Base-by-base conservation (phyloP, 2,888 invertebrate genomes). In the Phytoseiulus persimilis region DNA sequence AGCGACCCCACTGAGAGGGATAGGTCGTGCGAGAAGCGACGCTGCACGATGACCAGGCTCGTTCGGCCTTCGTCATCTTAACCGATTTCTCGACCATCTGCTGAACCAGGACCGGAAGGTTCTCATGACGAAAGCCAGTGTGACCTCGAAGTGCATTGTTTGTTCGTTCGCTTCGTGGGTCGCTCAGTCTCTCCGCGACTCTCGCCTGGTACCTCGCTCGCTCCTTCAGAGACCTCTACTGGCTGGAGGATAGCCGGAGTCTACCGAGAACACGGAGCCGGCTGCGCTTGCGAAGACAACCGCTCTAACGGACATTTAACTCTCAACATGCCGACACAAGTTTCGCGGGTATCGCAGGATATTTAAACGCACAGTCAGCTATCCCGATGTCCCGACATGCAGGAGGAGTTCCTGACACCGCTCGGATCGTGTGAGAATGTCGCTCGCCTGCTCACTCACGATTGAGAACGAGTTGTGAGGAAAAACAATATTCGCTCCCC, bases 21-120 rank as follows among this genome's bases (percentile, higher is more conserved):
- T 65, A 65, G 28, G 65, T 65, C 28, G 65, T 2, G 65, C 5
- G 65, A 65, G 65, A 65, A 18, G 1, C 14, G 65, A 65, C 5
- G 65, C 65, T 28, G 65, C 65, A 65, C 11, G 65, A 65, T 65
- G 65, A 65, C 65, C 65, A 65, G 9, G 65, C 65, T 65, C 28
- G 18, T 65, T 65, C 65, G 65, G 5, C 65, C 65, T 65, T 65
- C 14, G 65, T 65, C 65, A 65, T 65, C 65, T 65, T 65, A 65
- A 65, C 65, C 65, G 65, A 65, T 65, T 65, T 65, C 65, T 65
- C 65, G 65, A 65, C 65, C 65, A 65, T 65, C 65, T 65, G 65
- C 65, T 65, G 65, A 65, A 65, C 65, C 65, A 65, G 65, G 65
- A 65, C 65, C 65, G 65, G 65, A 65, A 65, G 65, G 65, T 65